Evolutionary conservation across 2,888 invertebrate species (phyloP).

Genomic region (Hermaeophaga mercurialis): DNA sequence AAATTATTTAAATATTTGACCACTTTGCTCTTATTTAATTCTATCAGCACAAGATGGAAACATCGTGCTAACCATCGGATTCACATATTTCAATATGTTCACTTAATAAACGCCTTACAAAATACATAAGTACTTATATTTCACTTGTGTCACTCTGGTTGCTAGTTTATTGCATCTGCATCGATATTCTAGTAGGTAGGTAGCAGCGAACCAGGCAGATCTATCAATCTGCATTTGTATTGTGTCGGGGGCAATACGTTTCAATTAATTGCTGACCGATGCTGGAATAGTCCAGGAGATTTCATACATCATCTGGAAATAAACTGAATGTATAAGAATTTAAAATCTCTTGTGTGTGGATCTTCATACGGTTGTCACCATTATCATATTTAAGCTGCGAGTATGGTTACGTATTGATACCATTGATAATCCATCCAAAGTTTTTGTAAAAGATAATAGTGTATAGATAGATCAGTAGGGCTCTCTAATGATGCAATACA

Average conservation of each 20-base stretch:
- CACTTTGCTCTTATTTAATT: too few relatives aligned
- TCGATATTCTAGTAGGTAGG: constrained; percentile 6
- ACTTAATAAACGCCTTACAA: neutral
- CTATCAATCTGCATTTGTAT: constrained; percentile 35
- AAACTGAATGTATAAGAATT: too few relatives aligned
- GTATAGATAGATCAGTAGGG: too few relatives aligned
- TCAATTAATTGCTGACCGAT: constrained; percentile 39
- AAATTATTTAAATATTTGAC: too few relatives aligned
- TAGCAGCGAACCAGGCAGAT: constrained; percentile 22
- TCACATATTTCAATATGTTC: neutral
- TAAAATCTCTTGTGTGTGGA: too few relatives aligned
- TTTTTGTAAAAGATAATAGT: too few relatives aligned
- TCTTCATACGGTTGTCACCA: too few relatives aligned
- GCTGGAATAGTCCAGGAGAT: constrained; percentile 32
- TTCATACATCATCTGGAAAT: neutral
- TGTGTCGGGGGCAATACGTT: constrained; percentile 39
- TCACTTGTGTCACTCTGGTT: neutral
- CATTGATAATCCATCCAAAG: too few relatives aligned
- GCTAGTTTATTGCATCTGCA: neutral
- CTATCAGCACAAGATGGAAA: neutral
- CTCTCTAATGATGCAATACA: too few relatives aligned
- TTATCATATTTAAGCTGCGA: too few relatives aligned
- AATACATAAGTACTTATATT: neutral
- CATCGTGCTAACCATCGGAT: neutral
- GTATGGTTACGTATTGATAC: too few relatives aligned